Evolutionary conservation across 2,113 vertebrate genomes (phyloP).

Genomic region (Tupaia tana): DNA sequence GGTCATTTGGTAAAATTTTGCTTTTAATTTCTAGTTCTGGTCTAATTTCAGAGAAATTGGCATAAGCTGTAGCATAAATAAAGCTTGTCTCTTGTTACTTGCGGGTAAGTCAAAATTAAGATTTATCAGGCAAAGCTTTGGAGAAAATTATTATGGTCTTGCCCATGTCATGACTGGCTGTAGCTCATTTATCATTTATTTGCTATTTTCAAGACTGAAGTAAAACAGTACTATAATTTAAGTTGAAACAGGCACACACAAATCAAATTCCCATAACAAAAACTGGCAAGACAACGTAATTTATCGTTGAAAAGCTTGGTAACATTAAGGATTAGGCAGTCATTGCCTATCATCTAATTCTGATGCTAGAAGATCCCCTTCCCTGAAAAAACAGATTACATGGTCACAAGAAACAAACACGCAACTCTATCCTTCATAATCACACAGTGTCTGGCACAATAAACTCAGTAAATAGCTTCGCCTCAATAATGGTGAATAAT

Average conservation of each 20-base stretch:
- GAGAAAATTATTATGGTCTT: slow-evolving; percentile 69
- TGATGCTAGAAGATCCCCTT: slow-evolving; percentile 9
- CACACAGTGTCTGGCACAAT: background rate
- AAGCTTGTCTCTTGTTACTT: slow-evolving; percentile 18
- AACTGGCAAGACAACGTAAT: slow-evolving; percentile 43
- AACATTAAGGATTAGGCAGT: slow-evolving; percentile 37
- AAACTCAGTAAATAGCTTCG: background rate
- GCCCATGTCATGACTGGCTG: slow-evolving; percentile 40
- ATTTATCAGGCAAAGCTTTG: slow-evolving; percentile 44
- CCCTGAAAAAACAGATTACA: background rate
- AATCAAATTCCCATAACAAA: slow-evolving; percentile 67
- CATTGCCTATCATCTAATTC: slow-evolving; percentile 16
- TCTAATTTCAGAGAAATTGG: slow-evolving; percentile 33
- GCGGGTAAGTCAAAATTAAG: slow-evolving; percentile 62
- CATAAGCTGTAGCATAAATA: background rate
- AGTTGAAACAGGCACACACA: slow-evolving; percentile 53
- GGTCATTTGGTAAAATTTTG: slow-evolving; percentile 34
- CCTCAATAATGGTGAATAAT: background rate
- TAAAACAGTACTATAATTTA: slow-evolving; percentile 70
- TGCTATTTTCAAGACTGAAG: slow-evolving; percentile 62
- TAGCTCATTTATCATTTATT: slow-evolving; percentile 65
- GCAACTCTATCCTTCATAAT: background rate
- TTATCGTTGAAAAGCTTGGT: slow-evolving; percentile 43
- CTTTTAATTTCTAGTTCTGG: slow-evolving; percentile 1
- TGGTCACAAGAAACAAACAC: background rate